phyloP scores from a whole-genome alignment of 1,140 invertebrate genomes.

The Rhopalosiphum padi region DNA sequence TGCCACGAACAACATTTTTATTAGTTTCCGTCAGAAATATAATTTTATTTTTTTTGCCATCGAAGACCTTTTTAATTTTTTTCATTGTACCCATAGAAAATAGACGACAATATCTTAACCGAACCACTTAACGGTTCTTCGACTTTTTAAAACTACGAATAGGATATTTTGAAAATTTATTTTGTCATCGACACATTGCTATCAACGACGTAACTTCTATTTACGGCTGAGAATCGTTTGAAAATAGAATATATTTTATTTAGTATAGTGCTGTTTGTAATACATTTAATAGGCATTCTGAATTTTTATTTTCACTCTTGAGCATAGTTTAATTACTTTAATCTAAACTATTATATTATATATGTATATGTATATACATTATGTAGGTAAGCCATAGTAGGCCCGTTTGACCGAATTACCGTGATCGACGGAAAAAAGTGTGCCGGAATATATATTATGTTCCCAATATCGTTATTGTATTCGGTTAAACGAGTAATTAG shows the following conservation, averaged over 20 bases:
- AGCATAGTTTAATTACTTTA: background rate
- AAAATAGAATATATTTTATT: background rate
- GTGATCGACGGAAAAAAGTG: background rate
- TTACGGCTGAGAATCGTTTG: too few relatives aligned
- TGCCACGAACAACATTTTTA: background rate
- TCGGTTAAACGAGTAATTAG: constrained; percentile 5
- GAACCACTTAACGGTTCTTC: too few relatives aligned
- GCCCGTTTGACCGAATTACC: background rate
- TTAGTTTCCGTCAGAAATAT: background rate
- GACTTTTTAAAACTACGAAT: too few relatives aligned
- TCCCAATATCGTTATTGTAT: background rate
- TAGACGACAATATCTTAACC: too few relatives aligned
- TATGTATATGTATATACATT: background rate
- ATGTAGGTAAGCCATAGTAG: background rate
- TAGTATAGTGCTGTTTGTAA: background rate
- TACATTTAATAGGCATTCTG: background rate
- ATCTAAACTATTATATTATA: background rate
- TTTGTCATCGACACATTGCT: background rate
- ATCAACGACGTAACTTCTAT: too few relatives aligned
- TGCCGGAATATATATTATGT: background rate
- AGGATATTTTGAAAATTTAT: background rate
- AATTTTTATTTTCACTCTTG: background rate
- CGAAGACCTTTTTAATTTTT: background rate
- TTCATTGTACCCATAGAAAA: background rate
- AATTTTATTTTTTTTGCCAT: background rate